Conservation (phyloP, 2,113 vertebrate species). For the Hoplias malabaricus region DNA sequence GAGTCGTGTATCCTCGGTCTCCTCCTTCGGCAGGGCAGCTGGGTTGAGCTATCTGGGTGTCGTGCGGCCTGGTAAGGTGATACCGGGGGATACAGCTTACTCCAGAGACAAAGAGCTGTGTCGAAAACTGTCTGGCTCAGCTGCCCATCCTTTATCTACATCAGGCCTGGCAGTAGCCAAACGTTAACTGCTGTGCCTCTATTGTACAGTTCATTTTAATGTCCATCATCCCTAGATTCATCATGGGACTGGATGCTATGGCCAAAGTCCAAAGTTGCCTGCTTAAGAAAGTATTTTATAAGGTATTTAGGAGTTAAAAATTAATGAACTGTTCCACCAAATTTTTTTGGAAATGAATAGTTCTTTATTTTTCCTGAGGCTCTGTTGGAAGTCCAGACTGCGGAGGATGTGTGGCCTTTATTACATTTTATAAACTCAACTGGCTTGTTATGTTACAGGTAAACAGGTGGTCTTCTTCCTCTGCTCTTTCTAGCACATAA, state of each 20-base stretch:
- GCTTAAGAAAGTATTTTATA: too few species aligned
- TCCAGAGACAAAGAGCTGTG: slow-evolving; percentile 48
- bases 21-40: not conserved
- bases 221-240: not conserved
- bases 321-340: too few species aligned
- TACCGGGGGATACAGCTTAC: slow-evolving; percentile 53
- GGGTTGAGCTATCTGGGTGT: slow-evolving; percentile 14
- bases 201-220: not conserved
- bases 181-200: not conserved
- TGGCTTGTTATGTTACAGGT: too few species aligned
- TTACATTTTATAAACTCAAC: too few species aligned
- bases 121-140: slow-evolving; percentile 50
- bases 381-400: too few species aligned
- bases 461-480: too few species aligned
- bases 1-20: slow-evolving; percentile 22
- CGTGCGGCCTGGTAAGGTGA: slow-evolving; percentile 42
- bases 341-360: too few species aligned
- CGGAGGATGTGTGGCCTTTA: too few species aligned
- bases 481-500: too few species aligned
- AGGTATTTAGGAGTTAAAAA: too few species aligned
- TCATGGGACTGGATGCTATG: not conserved
- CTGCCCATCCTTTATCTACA: slow-evolving; percentile 48
- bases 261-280: too few species aligned
- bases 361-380: too few species aligned
- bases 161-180: slow-evolving; percentile 5